Base-by-base conservation (phyloP, 2,888 invertebrate species). In the Drosophila mimica region DNA sequence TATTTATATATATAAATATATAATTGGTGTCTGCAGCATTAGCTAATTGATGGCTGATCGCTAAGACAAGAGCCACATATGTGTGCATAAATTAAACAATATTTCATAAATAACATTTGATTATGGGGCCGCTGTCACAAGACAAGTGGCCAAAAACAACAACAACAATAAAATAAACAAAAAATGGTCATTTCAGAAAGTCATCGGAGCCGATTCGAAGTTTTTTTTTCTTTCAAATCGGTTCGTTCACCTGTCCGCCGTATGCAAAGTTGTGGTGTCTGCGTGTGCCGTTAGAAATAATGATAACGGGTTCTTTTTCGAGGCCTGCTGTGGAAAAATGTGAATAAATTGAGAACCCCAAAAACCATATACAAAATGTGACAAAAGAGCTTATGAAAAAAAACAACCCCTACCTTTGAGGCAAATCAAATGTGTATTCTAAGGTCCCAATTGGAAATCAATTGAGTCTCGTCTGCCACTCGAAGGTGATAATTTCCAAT, bases 201-300 rank as follows among this genome's bases (percentile, higher is more conserved):
- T 83, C 89, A 89, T 89, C 67, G 67, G 25, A 40, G 46, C 5
- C 57, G 28, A 31, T 54, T 54, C 20, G 58, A 48, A 61, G 9
- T 49, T 49, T 20, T 33, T 33, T n/a, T 17, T 48, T 52, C 33
- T 20, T 25, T 34, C 25, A 25, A 17, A 36, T 43, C 54, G 74
- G 84, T 87, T 85, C 85, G 72, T 85, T 85, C 85, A 85, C 85
- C 85, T 85, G 85, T 65, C 48, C 63, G 46, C 43, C 30, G 57
- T 76, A 86, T 87, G 87, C 87, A 76, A 74, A 69, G 57, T 40
- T 7, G 34, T 48, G 43, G 53, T 34, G n/a, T 40, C 49, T 49
- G 40, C 33, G 38, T 38, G 54, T 79, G 74, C 83, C 83, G 83
- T 83, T 88, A 84, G 83, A 83, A 77, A 80, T 73, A 46, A 51